These are phyloP conservation scores for Lycocerus yunnanus DNA, from an alignment of 2,888 invertebrate species.

Conservation along the genomic window DNA sequence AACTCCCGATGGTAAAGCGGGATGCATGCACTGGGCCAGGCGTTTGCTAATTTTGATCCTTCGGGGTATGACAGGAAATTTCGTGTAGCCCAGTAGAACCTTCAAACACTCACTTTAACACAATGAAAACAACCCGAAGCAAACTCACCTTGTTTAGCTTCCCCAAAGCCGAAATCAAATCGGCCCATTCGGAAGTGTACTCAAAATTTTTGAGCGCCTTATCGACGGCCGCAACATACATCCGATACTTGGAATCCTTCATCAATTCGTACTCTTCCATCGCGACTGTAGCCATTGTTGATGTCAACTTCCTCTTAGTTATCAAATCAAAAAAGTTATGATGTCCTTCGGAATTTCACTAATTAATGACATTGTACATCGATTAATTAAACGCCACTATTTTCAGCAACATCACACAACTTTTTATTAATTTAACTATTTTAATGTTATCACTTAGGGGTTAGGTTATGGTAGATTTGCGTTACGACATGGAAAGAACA, in stretches of 20 bases:
- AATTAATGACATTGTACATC: background rate
- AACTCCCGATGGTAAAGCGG: constrained; percentile 87
- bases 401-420: background rate
- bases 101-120: constrained; percentile 49
- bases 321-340: background rate
- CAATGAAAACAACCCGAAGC: background rate
- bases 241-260: constrained; percentile 80
- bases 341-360: background rate
- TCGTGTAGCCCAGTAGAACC: constrained; percentile 78
- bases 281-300: constrained; percentile 60
- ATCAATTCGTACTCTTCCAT: constrained; percentile 80
- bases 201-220: constrained; percentile 90
- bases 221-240: constrained; percentile 80
- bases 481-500: background rate
- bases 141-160: constrained; percentile 83
- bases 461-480: background rate
- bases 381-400: background rate
- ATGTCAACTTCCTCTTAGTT: background rate
- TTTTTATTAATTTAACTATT: background rate
- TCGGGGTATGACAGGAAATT: constrained; percentile 84
- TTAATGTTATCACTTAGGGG: background rate
- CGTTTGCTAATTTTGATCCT: constrained; percentile 88
- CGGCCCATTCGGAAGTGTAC: constrained; percentile 94
- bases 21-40: constrained; percentile 92
- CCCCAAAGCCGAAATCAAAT: constrained; percentile 86